Base-by-base conservation (phyloP, 2,888 invertebrate genomes). In the Limnephilus rhombicus region DNA sequence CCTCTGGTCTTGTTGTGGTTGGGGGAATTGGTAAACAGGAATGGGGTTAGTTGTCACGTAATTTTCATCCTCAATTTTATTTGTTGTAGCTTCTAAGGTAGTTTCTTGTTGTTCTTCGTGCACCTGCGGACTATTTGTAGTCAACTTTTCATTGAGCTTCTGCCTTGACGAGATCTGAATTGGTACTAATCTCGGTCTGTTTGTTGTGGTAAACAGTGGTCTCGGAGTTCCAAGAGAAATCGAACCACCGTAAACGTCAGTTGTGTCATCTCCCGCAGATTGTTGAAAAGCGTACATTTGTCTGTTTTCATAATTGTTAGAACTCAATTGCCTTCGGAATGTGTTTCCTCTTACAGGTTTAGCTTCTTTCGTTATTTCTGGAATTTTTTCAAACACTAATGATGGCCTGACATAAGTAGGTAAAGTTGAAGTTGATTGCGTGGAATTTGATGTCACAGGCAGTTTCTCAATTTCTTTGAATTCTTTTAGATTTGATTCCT, bases 211-310 rank as follows among this genome's bases (percentile, higher is more conserved):
- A 94, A 97, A 97, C 29, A 98, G 94, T 0, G 97, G 97, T 68
- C 97, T 95, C 9, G 97, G 96, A 45, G 97, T 96, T 92, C 96
- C 97, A 31, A 97, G 97, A 0, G 97, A 97, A 24, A 97, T 95
- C 41, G 97, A 97, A 80, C 97, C 96, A 68, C 97, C 97, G 94
- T 97, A 98, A 1, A 98, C 97, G 94, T 97, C 97, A 2, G 97
- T 96, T 5, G 97, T 96, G 94, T 98, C 98, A 94, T 97, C 97
- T 18, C 97, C 97, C 34, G 96, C 95, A 0, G 96, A 96, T 94
- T 97, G 97, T 94, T 96, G 96, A 15, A 97, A 94, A 81, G 95
- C 96, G 34, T 96, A 94, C 95, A 97, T 96, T 93, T 96, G 97
- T 90, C 97, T 96, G 93, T 96, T 96, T 0, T 95, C 94, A 86